Conservation (phyloP, 2,113 vertebrate genomes). For the Ctenodactylus gundi region DNA sequence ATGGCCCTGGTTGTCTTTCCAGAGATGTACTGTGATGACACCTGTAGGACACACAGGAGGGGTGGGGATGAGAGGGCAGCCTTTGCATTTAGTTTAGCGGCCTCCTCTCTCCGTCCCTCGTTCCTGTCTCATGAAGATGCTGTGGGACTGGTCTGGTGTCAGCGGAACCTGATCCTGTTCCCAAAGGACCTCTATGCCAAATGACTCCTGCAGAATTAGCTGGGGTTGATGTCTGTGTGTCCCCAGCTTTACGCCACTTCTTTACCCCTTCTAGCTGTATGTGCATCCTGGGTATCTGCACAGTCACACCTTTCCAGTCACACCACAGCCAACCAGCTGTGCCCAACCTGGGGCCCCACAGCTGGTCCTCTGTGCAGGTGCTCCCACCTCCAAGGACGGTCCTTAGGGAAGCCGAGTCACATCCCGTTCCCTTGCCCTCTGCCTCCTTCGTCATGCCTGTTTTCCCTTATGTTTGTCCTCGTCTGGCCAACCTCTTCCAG, state of each 20-base stretch:
- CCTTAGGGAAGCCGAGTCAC: neutral
- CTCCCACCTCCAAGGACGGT: neutral
- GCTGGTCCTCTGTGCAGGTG: neutral
- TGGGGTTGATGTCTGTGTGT: neutral
- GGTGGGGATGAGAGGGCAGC: neutral
- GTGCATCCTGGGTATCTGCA: neutral
- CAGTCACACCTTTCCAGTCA: neutral
- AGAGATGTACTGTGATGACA: conserved; percentile 79
- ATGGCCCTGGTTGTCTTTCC: conserved; percentile 82
- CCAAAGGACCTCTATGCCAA: neutral
- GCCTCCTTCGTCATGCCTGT: neutral
- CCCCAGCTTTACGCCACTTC: neutral
- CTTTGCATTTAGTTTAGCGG: neutral
- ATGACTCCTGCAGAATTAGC: neutral
- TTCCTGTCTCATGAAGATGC: neutral
- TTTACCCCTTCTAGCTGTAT: neutral
- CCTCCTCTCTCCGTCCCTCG: neutral
- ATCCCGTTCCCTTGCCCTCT: neutral
- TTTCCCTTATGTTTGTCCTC: fast-evolving
- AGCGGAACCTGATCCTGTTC: neutral
- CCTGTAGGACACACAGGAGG: conserved; percentile 65
- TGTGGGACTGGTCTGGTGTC: neutral
- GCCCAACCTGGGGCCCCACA: fast-evolving
- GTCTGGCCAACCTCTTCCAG: neutral
- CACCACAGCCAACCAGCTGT: neutral